These are phyloP conservation scores for Aethes cnicana DNA, from an alignment of 2,888 invertebrate species.

Conservation along the genomic window DNA sequence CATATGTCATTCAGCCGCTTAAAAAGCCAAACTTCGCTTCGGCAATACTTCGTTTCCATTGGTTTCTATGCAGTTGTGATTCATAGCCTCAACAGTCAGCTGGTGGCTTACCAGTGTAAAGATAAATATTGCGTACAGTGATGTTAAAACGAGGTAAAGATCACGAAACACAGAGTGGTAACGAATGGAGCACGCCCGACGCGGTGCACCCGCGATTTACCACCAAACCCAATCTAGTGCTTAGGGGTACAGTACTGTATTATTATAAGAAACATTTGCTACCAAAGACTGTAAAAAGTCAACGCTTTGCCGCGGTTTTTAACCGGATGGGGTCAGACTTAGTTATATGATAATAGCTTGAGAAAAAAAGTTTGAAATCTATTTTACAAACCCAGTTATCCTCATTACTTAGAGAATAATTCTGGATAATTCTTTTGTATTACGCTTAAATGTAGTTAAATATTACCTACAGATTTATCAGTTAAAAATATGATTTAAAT, in stretches of 20 bases:
- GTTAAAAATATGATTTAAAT: neutral
- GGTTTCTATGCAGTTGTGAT: too few species aligned
- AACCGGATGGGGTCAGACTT: neutral
- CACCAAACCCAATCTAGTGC: conserved; percentile 46
- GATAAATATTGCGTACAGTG: neutral
- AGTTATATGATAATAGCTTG: too few species aligned
- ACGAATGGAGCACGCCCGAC: conserved; percentile 39
- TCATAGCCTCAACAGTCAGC: too few species aligned
- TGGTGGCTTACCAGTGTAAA: neutral
- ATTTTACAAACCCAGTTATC: too few species aligned
- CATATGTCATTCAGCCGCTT: too few species aligned
- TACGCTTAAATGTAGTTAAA: too few species aligned
- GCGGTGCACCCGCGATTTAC: conserved; percentile 67
- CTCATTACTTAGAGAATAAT: too few species aligned
- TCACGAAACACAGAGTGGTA: conserved; percentile 9
- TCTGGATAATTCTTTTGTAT: too few species aligned
- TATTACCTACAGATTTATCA: neutral
- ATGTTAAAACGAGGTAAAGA: conserved; percentile 28
- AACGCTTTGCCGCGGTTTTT: neutral
- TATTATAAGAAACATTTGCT: neutral
- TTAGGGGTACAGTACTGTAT: conserved; percentile 59
- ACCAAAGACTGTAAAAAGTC: neutral
- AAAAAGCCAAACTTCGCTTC: too few species aligned
- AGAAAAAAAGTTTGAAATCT: too few species aligned
- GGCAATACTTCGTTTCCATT: too few species aligned